Evolutionary conservation across 2,888 invertebrate species (phyloP).

Genomic region (Theristus sp.): DNA sequence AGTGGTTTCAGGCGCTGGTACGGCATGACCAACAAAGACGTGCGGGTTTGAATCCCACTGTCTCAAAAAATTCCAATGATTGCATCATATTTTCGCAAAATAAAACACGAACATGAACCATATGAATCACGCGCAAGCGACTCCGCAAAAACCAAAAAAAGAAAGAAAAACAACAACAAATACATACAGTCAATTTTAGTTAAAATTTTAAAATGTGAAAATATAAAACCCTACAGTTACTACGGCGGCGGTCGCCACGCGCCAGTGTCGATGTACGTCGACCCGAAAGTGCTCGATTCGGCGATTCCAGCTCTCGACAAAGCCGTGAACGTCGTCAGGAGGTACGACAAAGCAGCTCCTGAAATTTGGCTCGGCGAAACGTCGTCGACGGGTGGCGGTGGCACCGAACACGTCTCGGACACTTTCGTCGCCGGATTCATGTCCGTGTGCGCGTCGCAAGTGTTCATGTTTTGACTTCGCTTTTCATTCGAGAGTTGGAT

Average conservation of each 20-base stretch:
- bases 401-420: constrained; percentile 4
- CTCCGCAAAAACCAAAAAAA: too few species aligned
- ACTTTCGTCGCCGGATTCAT: constrained; percentile 7
- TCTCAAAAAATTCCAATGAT: not conserved
- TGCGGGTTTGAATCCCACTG: not conserved
- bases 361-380: constrained; percentile 8
- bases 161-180: too few species aligned
- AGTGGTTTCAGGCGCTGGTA: too few species aligned
- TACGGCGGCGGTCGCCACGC: not conserved
- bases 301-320: not conserved
- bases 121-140: too few species aligned
- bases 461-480: too few species aligned
- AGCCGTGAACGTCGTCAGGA: not conserved
- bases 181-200: too few species aligned
- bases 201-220: not conserved
- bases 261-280: not conserved
- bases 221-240: too few species aligned
- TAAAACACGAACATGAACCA: too few species aligned
- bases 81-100: too few species aligned
- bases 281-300: not conserved
- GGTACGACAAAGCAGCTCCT: not conserved
- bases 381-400: constrained; percentile 1
- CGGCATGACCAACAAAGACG: too few species aligned
- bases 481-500: too few species aligned
- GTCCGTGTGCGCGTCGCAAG: too few species aligned